Base-by-base conservation (phyloP, 2,888 invertebrate genomes). In the Lydus trimaculatus region DNA sequence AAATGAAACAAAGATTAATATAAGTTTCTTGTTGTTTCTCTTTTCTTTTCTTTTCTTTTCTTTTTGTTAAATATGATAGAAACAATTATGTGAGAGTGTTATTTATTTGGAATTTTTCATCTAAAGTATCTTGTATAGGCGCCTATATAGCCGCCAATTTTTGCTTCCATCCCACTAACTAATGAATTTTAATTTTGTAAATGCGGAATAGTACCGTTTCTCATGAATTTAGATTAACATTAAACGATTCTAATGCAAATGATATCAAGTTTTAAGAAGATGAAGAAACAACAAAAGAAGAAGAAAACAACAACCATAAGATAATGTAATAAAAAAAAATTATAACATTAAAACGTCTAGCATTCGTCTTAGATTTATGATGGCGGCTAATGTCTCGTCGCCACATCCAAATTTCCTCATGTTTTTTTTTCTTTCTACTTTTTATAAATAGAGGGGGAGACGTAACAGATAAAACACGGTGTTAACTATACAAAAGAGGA, bases 381-480 rank as follows among this genome's bases (percentile, higher is more conserved):
- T 39, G 61, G 61, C 36, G 61, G 61, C 61, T 56, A 56, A 56
- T 56, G 56, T 56, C 56, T 56, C 23, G 56, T 25, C 13, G 25
- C 25, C 25, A 56, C 56, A 56, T 56, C 56, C 36, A 61, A 64
- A 64, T 60, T 68, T 68, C 61, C 62, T 65, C 56, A 17, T 28
- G 28, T 43, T 58, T 69, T 69, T 48, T 15, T 43, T 36, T n/a
- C n/a, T n/a, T n/a, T n/a, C n/a, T n/a, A n/a, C n/a, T 43, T 43
- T 52, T 66, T 70, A 66, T 70, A 58, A 70, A 70, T 70, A 63
- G 64, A 66, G 15, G 23, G 61, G 56, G 66, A 63, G 60, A 64
- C 56, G 28, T n/a, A 62, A 65, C 33, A 64, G 69, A 48, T 20
- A 48, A 20, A 43, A 20, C 20, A 48, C 20, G 11, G 48, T 15